Base-by-base conservation (phyloP, 2,113 vertebrate species). In the Carassius auratus region DNA sequence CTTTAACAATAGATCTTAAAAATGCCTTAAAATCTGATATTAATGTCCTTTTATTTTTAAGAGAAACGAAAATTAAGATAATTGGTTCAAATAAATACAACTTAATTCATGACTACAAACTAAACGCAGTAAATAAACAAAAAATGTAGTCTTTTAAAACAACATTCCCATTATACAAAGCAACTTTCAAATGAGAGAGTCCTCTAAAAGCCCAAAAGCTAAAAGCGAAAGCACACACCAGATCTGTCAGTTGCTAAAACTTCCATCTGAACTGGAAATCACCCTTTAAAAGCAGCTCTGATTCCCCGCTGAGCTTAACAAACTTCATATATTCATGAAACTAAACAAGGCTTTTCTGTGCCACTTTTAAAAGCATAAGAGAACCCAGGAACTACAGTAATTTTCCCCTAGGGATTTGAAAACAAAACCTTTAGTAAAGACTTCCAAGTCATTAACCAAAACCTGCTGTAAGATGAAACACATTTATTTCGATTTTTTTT, bases 241-340 rank as follows among this genome's bases (percentile, higher is more conserved):
- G 21, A 71, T 71, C 36, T 71, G 19, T 21, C 19, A 42, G 36
- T 19, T 17, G 21, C 19, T 71, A 71, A 23, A 26, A 48, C 12
- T 15, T 48, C 21, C 42, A 74, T 74, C 42, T 74, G 71, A 74
- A 74, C 21, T 23, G 42, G 6, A 74, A 48, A 23, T 48, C 71
- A 26, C 21, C 71, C 42, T 48, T n/a, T 48, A 74, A 74, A 74
- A 75, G 42, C n/a, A 48, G 71, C 71, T 26, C 42, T 12, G 36
- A 45, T 23, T 74, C 38, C 71, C 71, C 71, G 10, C 71, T 23
- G 38, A 74, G 71, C 38, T 74, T 74, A 74, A 74, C 42, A 74
- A 74, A 23, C 42, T 74, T 74, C 12, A 48, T 14, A 74, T 48
- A 74, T 48, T 48, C 42, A 74, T 23, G 38, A 45, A 73, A 73